Percentiles rank a stretch among this genome's conserved stretches.
Evolutionary conservation across 2,888 invertebrate species (phyloP).

Genomic region (Leptopilina drosophilae): DNA sequence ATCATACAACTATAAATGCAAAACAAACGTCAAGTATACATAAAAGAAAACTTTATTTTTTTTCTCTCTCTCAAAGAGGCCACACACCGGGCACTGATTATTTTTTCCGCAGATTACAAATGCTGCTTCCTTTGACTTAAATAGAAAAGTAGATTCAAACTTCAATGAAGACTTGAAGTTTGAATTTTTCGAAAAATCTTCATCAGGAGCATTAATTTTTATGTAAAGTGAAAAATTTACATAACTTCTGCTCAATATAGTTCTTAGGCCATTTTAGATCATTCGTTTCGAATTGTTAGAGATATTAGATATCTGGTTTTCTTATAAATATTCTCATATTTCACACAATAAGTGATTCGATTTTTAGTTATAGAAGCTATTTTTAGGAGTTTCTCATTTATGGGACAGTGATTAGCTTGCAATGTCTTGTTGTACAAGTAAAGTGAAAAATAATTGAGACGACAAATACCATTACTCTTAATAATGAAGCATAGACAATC

Average conservation of each 20-base stretch:
- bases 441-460: not conserved
- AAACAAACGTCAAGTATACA: no score
- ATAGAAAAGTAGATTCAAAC: slow-evolving; percentile 11
- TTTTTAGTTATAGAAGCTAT: slow-evolving; percentile 23
- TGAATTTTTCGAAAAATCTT: slow-evolving; percentile 8
- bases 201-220: slow-evolving; percentile 12
- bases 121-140: slow-evolving; percentile 20
- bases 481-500: slow-evolving; percentile 31
- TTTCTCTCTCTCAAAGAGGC: slow-evolving; percentile 10
- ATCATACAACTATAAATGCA: no score
- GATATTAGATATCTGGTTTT: slow-evolving; percentile 23
- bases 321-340: slow-evolving; percentile 10
- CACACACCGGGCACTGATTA: slow-evolving; percentile 5
- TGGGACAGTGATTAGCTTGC: no score
- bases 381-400: slow-evolving; percentile 8
- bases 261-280: slow-evolving; percentile 29
- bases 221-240: slow-evolving; percentile 13
- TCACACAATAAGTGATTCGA: not conserved
- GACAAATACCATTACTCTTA: not conserved
- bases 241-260: slow-evolving; percentile 33
- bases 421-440: no score
- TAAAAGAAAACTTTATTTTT: not conserved
- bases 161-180: not conserved
- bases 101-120: slow-evolving; percentile 24
- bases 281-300: slow-evolving; percentile 2